Base-by-base conservation (phyloP, 2,888 invertebrate species). In the Coleophora deauratella region DNA sequence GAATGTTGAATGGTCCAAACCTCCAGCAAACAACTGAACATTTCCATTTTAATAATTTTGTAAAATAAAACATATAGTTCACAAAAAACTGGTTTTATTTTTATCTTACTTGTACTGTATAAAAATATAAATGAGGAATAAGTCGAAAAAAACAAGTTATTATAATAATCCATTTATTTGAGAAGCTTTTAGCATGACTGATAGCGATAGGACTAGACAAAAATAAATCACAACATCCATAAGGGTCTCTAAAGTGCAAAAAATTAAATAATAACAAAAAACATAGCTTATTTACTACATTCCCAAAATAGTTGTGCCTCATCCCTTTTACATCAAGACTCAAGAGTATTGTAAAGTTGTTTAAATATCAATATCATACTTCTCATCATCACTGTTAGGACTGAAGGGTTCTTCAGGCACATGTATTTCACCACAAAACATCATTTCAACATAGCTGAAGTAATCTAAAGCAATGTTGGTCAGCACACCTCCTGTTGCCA, bases 1-100 rank as follows among this genome's bases (percentile, higher is more conserved):
- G 40, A 96, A 91, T 75, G 99, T 98, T n/a, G 98, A 99, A 84
- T 99, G 98, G 98, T 98, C 98, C 0, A 98, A 97, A 70, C 95
- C 95, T 33, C 92, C 91, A 47, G 76, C 76, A 51, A 86, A 80
- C 55, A 78, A 79, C 51, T 82, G 65, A 67, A 50, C 43, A 55
- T 62, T 65, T 63, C 56, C 54, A 55, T 50, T 52, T 57, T 64
- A 46, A 58, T 59, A 41, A 48, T 40, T 9, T 33, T 36, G 38
- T 38, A 36, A 27, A 27, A 38, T 12, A 12, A 28, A 14, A 8
- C 2, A 38, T 21, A 21, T 21, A 21, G 21, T 21, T 3, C 21
- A 21, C 21, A 21, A 21, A 4, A 21, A 4, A 21, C 3, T 3
- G 21, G 21, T 21, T 21, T 21, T 21, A 21, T 21, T 21, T 21